Base-by-base conservation (phyloP, 2,797 vertebrate genomes). In the Labroides dimidiatus region DNA sequence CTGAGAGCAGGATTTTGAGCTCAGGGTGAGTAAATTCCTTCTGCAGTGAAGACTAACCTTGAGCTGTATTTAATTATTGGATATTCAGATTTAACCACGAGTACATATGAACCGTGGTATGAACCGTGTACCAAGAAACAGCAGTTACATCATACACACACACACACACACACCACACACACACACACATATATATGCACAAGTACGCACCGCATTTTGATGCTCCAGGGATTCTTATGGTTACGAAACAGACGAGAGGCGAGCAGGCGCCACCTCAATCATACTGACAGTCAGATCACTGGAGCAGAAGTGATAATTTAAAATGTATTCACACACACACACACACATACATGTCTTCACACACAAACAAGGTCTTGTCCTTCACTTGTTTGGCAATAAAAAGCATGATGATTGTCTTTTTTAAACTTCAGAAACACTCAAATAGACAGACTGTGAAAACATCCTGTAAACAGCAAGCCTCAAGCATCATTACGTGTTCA, bases 241-340 rank as follows among this genome's bases (percentile, higher is more conserved):
- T 89, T 86, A 86, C 77, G 79, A 90, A 89, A 86, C 71, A 87
- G 69, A 80, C 61, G 39, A 62, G 77, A 82, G 68, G 84, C 62
- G 6, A 81, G 55, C 13, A 61, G 89, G 86, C 79, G 88, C 87
- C 90, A 88, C 70, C 74, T 92, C 85, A 87, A 86, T 91, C 89
- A 89, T 44, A 2, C 83, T 91, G 90, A 81, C 82, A 80, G 84
- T 84, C 87, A 75, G 70, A 67, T 75, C 84, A 88, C 43, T 71
- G 77, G 72, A 72, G 85, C 68, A 71, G 75, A 77, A 84, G 53
- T 66, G 21, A 86, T 88, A 36, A 83, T 90, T 86, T 84, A 74
- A 71, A 79, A 82, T 57, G 23, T 57, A 42, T 66, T 36, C 77
- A 53, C 62, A 45, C 75, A 52, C 24, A 27, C 42, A 14, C 56